Evolutionary conservation across 2,797 vertebrate species (phyloP).

Genomic region (Betta splendens): DNA sequence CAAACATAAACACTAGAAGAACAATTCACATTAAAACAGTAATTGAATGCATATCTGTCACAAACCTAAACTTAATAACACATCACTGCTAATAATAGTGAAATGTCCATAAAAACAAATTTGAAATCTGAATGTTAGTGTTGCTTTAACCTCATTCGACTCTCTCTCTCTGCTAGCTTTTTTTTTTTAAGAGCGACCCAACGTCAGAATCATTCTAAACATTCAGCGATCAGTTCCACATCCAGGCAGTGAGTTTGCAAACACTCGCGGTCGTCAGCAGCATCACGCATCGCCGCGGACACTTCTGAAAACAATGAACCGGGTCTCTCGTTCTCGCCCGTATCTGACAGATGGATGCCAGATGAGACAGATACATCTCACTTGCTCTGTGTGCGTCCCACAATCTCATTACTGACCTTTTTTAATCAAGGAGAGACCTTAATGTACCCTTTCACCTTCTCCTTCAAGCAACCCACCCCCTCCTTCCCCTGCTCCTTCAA

Average conservation of each 20-base stretch:
- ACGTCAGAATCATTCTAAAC: neutral
- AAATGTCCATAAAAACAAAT: neutral
- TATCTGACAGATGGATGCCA: conserved; percentile 56
- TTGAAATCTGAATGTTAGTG: too few relatives aligned
- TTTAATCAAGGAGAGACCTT: conserved; percentile 77
- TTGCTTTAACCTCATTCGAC: too few relatives aligned
- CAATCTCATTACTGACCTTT: conserved; percentile 78
- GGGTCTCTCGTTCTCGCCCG: conserved; percentile 7
- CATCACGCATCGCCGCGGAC: conserved; percentile 20
- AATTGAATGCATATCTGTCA: neutral
- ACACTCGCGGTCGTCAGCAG: conserved; percentile 13
- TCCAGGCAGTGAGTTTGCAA: neutral
- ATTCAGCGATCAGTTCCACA: neutral
- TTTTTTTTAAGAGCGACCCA: too few relatives aligned
- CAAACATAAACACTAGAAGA: conserved; percentile 21
- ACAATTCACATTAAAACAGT: conserved; percentile 6
- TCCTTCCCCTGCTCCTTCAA: conserved; percentile 56
- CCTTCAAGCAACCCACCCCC: conserved; percentile 55
- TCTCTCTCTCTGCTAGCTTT: too few relatives aligned
- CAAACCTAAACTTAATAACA: neutral
- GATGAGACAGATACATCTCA: conserved; percentile 59
- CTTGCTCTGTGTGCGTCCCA: conserved; percentile 50
- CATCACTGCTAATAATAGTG: conserved; percentile 4
- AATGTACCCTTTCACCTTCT: conserved; percentile 79
- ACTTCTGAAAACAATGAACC: conserved; percentile 10